phyloP scores from a whole-genome alignment of 2,888 invertebrate genomes.

The Creontiades dilutus region DNA sequence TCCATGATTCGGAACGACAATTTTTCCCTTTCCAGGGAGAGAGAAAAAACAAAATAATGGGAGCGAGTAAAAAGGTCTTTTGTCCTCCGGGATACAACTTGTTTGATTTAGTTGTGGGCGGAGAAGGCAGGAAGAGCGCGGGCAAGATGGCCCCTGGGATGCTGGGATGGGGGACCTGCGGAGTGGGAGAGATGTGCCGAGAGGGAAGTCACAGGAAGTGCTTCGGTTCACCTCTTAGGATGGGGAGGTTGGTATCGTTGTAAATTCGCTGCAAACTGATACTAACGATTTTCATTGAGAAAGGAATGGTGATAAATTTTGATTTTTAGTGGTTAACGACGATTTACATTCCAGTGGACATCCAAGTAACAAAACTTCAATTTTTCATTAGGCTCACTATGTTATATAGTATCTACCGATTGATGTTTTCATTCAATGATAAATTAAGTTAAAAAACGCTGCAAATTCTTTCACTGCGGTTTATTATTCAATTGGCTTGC shows the following conservation, averaged over 20 bases:
- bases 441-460: too few relatives aligned
- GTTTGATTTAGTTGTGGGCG: constrained; percentile 48
- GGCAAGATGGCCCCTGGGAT: constrained; percentile 24
- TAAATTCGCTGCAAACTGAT: too few relatives aligned
- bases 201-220: background rate
- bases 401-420: too few relatives aligned
- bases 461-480: too few relatives aligned
- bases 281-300: too few relatives aligned
- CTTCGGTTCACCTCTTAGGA: background rate
- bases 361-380: too few relatives aligned
- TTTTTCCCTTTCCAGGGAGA: background rate
- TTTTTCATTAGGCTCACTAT: too few relatives aligned
- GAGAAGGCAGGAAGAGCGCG: background rate
- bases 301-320: too few relatives aligned
- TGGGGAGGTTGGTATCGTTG: background rate
- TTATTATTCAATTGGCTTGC: too few relatives aligned
- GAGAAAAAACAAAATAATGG: background rate
- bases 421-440: too few relatives aligned
- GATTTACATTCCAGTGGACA: too few relatives aligned
- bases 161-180: background rate
- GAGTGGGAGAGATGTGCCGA: background rate
- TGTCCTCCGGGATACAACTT: constrained; percentile 5
- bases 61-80: background rate
- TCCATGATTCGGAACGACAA: constrained; percentile 34
- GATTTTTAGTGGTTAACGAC: too few relatives aligned